phyloP scores from a whole-genome alignment of 2,797 vertebrate genomes.

The Leucoraja ocellata region DNA sequence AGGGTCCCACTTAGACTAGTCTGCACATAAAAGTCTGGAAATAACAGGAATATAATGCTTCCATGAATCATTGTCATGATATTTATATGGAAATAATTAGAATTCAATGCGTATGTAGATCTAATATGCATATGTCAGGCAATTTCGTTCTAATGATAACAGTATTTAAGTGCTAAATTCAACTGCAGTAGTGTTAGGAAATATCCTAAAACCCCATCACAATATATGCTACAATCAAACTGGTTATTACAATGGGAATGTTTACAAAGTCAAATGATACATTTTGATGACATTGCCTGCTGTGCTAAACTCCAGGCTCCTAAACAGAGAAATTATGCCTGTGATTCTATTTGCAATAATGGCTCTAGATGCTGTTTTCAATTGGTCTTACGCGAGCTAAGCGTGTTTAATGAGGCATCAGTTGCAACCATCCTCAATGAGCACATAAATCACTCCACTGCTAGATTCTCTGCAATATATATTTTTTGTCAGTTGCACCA shows the following conservation, averaged over 20 bases:
- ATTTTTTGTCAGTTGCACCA: neutral
- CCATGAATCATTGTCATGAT: neutral
- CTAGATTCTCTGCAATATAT: neutral
- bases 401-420: slow-evolving; percentile 5
- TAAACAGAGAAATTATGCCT: neutral
- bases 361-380: neutral
- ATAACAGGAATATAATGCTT: neutral
- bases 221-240: too few species aligned
- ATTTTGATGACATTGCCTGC: neutral
- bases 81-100: neutral
- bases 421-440: neutral
- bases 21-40: neutral
- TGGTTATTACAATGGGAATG: neutral
- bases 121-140: too few species aligned
- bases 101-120: neutral
- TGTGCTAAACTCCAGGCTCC: neutral
- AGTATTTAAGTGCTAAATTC: neutral
- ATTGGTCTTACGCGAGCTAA: neutral
- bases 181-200: neutral
- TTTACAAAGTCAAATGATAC: neutral
- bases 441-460: neutral
- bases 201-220: neutral
- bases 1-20: too few species aligned
- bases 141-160: neutral
- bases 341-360: neutral